A percentile compares a stretch with the other conserved stretches of the same genome.
Conservation (phyloP, 2,888 invertebrate species). For the Xestobium rufovillosum region DNA sequence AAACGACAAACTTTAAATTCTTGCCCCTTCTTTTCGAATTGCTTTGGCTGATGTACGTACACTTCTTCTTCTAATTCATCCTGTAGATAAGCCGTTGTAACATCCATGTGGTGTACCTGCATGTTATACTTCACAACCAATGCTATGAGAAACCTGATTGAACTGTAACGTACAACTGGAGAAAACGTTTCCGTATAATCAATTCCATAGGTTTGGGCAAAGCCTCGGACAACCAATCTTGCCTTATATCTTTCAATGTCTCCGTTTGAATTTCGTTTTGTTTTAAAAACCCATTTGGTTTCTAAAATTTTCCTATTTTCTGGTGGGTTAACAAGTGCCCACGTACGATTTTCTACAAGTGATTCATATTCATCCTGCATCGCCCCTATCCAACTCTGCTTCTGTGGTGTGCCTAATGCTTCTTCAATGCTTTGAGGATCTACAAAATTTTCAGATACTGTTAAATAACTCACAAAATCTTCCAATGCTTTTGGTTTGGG, state of each 20-base stretch:
- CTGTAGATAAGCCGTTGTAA: neutral
- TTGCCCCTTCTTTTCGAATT: neutral
- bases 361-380: no score
- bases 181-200: conserved; percentile 1
- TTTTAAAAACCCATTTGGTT: neutral
- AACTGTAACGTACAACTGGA: neutral
- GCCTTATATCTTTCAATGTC: neutral
- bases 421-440: no score
- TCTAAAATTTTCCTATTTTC: neutral
- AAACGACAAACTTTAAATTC: neutral
- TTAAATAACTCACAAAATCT: no score
- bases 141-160: neutral
- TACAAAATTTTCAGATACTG: no score
- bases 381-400: no score
- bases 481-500: no score
- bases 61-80: neutral
- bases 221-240: neutral
- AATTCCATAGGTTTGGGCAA: neutral
- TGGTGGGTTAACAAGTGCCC: no score
- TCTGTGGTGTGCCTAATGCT: no score
- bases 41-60: neutral
- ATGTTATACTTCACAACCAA: neutral
- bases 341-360: no score
- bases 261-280: neutral
- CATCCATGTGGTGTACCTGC: neutral